Base-by-base conservation (phyloP, 2,797 vertebrate genomes). In the Paedocypris micromegethes region DNA sequence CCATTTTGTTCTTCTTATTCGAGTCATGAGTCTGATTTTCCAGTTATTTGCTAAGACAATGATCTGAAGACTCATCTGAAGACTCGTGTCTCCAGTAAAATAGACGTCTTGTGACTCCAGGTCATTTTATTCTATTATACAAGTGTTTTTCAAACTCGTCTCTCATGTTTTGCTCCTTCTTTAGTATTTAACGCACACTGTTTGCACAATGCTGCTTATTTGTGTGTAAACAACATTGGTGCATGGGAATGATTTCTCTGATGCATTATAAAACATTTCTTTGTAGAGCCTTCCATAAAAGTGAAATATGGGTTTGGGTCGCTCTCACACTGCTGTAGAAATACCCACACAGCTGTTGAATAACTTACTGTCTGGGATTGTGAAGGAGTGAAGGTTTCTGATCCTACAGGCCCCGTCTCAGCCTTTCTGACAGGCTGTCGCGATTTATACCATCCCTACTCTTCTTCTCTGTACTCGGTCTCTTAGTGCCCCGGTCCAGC, bases 371-470 rank as follows among this genome's bases (percentile, higher is more conserved):
- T 59, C 43, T 58, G 60, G 48, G 47, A 39, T 64, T 53, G 56
- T 52, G 72, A 61, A 67, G 65, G 72, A 75, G 66, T 66, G 43
- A 72, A 65, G 60, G 40, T 64, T 61, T 58, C 38, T 49, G 68
- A 58, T 59, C 48, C 57, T 64, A 56, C n/a, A 42, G 46, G 62
- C 41, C 43, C 44, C 56, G 6, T 39, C 44, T 48, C 60, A 42
- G 49, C 57, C 9, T 23, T 23, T 23, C 40, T 53, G 68, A 72
- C 71, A 72, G 68, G 42, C 64, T 51, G 45, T 68, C 81, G 76
- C 83, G 81, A 84, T 84, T 85, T 87, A 85, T 73, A 49, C 72
- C 49, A 49, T 54, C 72, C 77, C 66, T 77, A 54, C 60, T 63
- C 74, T 70, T 63, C 60, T 75, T 80, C 75, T 57, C 70, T 68